A percentile compares a stretch with the other conserved stretches of the same genome.
Conservation (phyloP, 2,113 vertebrate genomes). For the Leptodactylus fuscus region DNA sequence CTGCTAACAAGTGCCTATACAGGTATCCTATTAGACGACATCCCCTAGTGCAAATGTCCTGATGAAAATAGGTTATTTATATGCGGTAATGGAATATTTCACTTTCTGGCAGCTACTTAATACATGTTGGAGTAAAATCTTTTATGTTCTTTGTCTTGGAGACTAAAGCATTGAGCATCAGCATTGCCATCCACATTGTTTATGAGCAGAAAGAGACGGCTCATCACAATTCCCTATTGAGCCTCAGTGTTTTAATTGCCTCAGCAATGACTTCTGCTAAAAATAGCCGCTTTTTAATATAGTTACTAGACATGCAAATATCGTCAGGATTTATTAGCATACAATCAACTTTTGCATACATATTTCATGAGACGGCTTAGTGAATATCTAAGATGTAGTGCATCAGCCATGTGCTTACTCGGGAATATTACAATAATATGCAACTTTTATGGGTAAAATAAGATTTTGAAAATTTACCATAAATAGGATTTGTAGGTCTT, state of each 20-base stretch:
- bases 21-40: neutral
- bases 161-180: constrained; percentile 3
- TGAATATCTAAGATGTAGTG: neutral
- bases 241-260: constrained; percentile 7
- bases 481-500: no score
- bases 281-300: constrained; percentile 38
- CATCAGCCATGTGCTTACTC: neutral
- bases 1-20: neutral
- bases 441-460: neutral
- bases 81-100: neutral
- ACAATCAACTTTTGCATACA: constrained; percentile 43
- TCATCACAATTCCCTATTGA: constrained; percentile 16
- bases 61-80: neutral
- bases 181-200: neutral
- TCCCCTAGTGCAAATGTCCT: neutral
- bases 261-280: constrained; percentile 10
- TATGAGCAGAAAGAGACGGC: neutral
- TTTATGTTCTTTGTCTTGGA: neutral
- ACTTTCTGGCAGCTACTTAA: neutral
- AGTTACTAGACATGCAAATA: constrained; percentile 29
- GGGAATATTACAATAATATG: neutral
- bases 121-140: neutral
- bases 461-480: neutral
- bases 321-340: constrained; percentile 25
- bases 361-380: constrained; percentile 11